Conservation (phyloP, 2,888 invertebrate genomes). For the Caenorhabditis sinica region DNA sequence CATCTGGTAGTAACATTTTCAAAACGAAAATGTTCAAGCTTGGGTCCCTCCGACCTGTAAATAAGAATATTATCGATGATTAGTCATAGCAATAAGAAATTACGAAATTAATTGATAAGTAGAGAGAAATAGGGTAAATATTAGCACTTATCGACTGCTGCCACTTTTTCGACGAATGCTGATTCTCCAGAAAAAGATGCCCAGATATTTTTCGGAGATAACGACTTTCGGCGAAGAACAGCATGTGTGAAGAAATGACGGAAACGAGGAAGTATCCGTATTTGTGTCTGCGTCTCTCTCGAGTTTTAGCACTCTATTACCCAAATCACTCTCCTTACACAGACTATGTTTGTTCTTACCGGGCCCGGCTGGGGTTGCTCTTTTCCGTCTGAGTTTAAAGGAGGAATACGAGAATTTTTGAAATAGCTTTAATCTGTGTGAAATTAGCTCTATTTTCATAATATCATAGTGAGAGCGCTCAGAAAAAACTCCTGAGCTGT, state of each 20-base stretch:
- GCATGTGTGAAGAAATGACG: constrained; percentile 5
- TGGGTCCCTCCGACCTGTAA: constrained; percentile 7
- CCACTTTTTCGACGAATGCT: background rate
- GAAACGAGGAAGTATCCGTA: constrained; percentile 22
- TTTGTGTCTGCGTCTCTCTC: constrained; percentile 22
- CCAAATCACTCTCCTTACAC: background rate
- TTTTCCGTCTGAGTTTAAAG: background rate
- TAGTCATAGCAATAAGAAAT: background rate
- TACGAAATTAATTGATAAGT: background rate
- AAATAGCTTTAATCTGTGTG: too few species aligned
- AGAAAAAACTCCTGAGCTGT: too few species aligned
- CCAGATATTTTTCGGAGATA: constrained; percentile 35
- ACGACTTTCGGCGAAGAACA: background rate
- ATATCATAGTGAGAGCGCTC: too few species aligned
- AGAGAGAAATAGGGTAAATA: background rate
- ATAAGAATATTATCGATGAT: background rate
- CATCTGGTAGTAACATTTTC: constrained; percentile 34
- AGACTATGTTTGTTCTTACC: constrained; percentile 36
- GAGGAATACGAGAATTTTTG: too few species aligned
- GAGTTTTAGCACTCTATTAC: background rate
- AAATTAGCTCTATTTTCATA: too few species aligned
- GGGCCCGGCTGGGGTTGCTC: constrained; percentile 1
- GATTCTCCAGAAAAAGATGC: background rate
- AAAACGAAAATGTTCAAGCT: constrained; percentile 31
- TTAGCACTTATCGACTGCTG: background rate